Evolutionary conservation across 2,888 invertebrate genomes (phyloP), one percentile per base, ranked within the genome.

Genomic region (Rhaphigaster nebulosa): DNA sequence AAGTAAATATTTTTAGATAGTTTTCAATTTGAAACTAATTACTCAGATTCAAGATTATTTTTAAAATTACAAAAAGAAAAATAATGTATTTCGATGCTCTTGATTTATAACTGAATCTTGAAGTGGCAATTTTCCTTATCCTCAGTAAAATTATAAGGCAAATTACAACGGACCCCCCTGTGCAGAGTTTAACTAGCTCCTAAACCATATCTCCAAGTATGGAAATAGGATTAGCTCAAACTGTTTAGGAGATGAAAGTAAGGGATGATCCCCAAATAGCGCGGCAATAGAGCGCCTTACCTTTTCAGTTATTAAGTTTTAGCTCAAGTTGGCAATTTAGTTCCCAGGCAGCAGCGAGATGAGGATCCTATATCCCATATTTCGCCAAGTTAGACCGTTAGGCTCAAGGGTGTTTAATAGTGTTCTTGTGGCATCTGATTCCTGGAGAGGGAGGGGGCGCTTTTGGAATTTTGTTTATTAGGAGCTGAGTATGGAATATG

Each of bases 281-380:
- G 23, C 6, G 70, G 70, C 70, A 23, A 76, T 76, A 76, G 70
- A 38, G 6, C 65, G 29, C 70, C 70, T 76, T 76, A 38, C 70
- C 70, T 34, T 76, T 76, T 45, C 45, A 84, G 41, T 84, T 84
- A 84, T 84, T 84, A 84, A 84, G 45, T 84, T 45, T 45, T 84
- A n/a, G 38, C 45, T 84, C 38, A 84, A 84, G 84, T 84, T 84
- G 84, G 84, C 45, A 84, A 45, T 84, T 84, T 50, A 50, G 84
- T 84, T 84, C 41, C 34, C 23, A 80, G 45, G 80, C 12, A 8
- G 41, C 18, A 13, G 13, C 13, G n/a, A 26, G 84, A 6, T 50
- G 84, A 50, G 45, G 26, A 45, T n/a, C 84, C 45, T 6, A n/a
- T 50, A 84, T 45, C 45, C 84, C 45, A 84, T 84, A 84, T 41